Conservation (phyloP, 1,140 invertebrate species). For the Pseudomyrmex dendroicus region DNA sequence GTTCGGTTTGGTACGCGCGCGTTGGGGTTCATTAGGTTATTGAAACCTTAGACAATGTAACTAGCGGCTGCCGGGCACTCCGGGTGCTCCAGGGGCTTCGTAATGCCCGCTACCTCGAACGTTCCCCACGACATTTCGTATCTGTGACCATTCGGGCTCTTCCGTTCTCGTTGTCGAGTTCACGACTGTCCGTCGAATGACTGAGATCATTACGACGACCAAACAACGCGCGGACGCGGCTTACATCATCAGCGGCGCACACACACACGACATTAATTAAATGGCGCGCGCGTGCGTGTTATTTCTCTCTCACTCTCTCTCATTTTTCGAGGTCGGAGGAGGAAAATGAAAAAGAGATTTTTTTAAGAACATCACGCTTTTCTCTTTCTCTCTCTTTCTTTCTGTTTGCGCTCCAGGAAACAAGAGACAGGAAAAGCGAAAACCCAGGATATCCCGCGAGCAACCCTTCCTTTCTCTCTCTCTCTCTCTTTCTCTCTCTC, state of each 20-base stretch:
- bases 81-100: constrained; percentile 79
- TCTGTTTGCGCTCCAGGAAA: neutral
- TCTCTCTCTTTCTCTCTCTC: constrained; percentile 46
- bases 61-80: constrained; percentile 72
- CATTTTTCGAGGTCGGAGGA: constrained; percentile 29
- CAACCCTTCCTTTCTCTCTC: constrained; percentile 57
- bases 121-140: constrained; percentile 72
- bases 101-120: constrained; percentile 75
- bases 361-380: constrained; percentile 64
- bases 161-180: constrained; percentile 32
- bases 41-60: constrained; percentile 82
- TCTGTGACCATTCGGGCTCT: constrained; percentile 65
- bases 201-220: constrained; percentile 55
- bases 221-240: constrained; percentile 49
- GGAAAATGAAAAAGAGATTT: constrained; percentile 56
- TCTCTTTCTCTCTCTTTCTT: neutral
- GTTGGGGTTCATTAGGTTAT: constrained; percentile 81
- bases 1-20: constrained; percentile 68
- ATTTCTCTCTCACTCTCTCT: constrained; percentile 41
- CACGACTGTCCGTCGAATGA: constrained; percentile 45
- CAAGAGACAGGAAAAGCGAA: neutral
- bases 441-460: constrained; percentile 42
- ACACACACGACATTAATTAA: constrained; percentile 74
- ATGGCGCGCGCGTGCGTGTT: constrained; percentile 68
- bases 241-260: constrained; percentile 60